Conservation (phyloP, 2,797 vertebrate species). For the Leontocebus nigricollis region DNA sequence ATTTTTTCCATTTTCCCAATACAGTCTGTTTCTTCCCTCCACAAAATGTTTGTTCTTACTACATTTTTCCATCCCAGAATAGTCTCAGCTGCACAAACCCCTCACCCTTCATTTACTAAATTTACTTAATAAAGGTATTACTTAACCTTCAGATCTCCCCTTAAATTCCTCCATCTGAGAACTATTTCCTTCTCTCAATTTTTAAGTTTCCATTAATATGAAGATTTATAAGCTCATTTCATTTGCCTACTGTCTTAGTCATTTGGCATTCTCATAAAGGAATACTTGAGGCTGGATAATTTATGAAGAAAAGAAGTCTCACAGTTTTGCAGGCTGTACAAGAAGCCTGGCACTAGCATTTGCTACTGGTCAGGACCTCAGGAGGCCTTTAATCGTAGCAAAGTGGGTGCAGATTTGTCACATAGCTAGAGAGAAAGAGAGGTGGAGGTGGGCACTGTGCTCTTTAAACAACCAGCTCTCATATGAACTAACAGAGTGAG, state of each 20-base stretch:
- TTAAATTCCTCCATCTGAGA: neutral
- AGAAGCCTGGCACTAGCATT: neutral
- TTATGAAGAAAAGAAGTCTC: neutral
- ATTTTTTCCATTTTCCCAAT: neutral
- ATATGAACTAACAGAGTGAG: neutral
- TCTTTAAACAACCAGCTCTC: neutral
- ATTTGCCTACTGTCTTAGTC: neutral
- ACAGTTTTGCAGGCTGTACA: neutral
- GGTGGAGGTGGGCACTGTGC: neutral
- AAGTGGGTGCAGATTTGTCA: neutral
- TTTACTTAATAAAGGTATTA: neutral
- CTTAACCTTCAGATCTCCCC: neutral
- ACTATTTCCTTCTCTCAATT: neutral
- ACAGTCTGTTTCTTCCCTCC: neutral
- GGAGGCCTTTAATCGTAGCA: neutral
- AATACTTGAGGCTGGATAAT: neutral
- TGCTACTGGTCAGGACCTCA: neutral
- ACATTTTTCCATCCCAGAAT: neutral
- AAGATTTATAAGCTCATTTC: neutral
- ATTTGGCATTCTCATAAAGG: neutral
- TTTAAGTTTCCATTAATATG: neutral
- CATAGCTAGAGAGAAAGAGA: neutral
- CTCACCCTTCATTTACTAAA: neutral
- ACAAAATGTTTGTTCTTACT: neutral
- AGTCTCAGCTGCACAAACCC: neutral